A percentile compares a stretch with the other conserved stretches of the same genome.
Conservation (phyloP, 2,113 vertebrate genomes). For the Tachysurus fulvidraco region DNA sequence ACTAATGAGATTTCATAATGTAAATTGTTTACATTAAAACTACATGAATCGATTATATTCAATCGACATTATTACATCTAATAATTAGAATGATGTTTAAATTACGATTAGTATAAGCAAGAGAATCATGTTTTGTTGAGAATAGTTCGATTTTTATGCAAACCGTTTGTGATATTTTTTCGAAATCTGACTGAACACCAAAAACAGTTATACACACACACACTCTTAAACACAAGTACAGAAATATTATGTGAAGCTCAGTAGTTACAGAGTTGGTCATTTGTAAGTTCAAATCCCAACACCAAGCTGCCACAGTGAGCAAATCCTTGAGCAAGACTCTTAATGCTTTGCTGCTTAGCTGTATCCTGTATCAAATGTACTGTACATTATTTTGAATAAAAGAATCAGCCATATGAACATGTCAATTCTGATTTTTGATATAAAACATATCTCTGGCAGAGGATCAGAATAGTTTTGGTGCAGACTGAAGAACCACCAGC, state of each 20-base stretch:
- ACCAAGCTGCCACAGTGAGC: not conserved
- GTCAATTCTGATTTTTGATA: not conserved
- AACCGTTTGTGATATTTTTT: too few species aligned
- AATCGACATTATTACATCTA: too few species aligned
- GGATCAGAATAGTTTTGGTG: not conserved
- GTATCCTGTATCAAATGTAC: not conserved
- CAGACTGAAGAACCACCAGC: not conserved
- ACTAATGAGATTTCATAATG: too few species aligned
- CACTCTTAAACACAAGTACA: not conserved
- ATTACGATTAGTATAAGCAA: too few species aligned
- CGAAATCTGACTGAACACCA: too few species aligned
- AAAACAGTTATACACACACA: not conserved
- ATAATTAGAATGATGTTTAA: too few species aligned
- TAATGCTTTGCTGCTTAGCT: not conserved
- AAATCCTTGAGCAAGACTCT: not conserved
- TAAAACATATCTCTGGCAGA: not conserved
- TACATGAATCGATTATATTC: too few species aligned
- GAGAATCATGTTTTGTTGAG: too few species aligned
- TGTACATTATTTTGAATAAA: not conserved
- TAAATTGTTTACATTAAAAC: too few species aligned
- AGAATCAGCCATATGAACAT: not conserved
- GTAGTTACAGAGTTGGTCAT: not conserved
- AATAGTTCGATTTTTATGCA: too few species aligned
- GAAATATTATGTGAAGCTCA: not conserved
- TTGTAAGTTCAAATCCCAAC: not conserved